These are phyloP conservation scores for Sebastes iracundus DNA, from an alignment of 2,797 vertebrate species.

Conservation along the genomic window DNA sequence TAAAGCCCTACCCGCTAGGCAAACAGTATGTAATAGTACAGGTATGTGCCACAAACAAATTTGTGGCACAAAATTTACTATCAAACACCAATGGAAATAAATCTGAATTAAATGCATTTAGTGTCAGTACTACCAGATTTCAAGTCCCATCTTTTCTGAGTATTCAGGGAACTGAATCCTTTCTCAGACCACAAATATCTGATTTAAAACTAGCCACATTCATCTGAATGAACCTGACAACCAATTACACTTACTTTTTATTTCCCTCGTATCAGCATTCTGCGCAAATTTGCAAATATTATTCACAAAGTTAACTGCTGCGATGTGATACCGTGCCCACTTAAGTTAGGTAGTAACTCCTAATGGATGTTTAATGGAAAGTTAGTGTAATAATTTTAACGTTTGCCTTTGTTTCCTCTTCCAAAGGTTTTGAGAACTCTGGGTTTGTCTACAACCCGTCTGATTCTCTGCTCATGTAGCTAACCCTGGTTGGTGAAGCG, in stretches of 20 bases:
- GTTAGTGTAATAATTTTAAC: neutral
- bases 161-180: neutral
- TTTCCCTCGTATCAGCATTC: neutral
- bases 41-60: neutral
- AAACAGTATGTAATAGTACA: neutral
- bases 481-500: neutral
- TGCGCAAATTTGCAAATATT: neutral
- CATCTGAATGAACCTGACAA: neutral
- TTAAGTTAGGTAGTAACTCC: neutral
- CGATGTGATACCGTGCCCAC: neutral
- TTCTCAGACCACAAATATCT: conserved; percentile 1
- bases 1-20: neutral
- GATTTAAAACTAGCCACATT: neutral
- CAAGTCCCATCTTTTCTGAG: neutral
- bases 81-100: conserved; percentile 5
- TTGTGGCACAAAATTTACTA: neutral
- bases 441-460: neutral
- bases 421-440: neutral
- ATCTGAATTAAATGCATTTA: neutral
- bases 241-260: neutral
- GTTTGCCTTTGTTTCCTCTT: neutral
- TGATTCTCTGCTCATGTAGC: neutral
- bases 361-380: neutral
- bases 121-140: neutral
- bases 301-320: neutral